Evolutionary conservation across 2,113 vertebrate species (phyloP), one percentile per base, ranked within the genome.

Genomic region (Toxostoma redivivum): DNA sequence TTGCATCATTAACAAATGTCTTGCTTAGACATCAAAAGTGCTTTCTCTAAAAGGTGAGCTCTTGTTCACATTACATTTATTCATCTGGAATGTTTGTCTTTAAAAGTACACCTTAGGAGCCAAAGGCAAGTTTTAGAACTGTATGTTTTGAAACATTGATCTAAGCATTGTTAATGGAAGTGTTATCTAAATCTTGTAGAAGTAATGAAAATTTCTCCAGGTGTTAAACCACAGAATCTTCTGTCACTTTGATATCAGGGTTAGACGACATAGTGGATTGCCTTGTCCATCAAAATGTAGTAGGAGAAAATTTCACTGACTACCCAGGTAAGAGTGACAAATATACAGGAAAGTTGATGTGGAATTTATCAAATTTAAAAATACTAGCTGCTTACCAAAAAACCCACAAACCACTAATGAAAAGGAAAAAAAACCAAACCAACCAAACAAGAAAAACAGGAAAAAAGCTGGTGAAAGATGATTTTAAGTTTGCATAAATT

Each of bases 121-220:
- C 45, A 51, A 88, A 78, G 31, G 81, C 67, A 65, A 86, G 47
- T 87, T 94, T 94, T 66, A 65, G 47, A 97, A 91, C n/a, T n/a
- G 3, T 66, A 23, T 92, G n/a, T 93, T 97, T 96, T 84, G 67
- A 73, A 88, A 91, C 73, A 79, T 21, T 95, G 87, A 94, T 95
- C 74, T 95, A 92, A 95, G 30, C 66, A 87, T 82, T 93, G 78
- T 95, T 98, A 97, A 97, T 96, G 72, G 81, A 97, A 97, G 27
- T 80, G 58, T 91, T 97, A 96, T 96, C 97, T 97, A 96, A 96
- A 97, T 97, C 86, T 97, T 73, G 84, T 95, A 95, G 82, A 95
- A 88, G 84, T 92, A 96, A 97, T 97, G 95, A 97, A 97, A 96
- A 94, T 96, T 96, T 96, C 88, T 90, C n/a, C 57, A 92, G 76